A percentile compares a stretch with the other conserved stretches of the same genome.
These are phyloP conservation scores for Laticauda laticaudata DNA, from an alignment of 2,113 vertebrate species.

Conservation along the genomic window DNA sequence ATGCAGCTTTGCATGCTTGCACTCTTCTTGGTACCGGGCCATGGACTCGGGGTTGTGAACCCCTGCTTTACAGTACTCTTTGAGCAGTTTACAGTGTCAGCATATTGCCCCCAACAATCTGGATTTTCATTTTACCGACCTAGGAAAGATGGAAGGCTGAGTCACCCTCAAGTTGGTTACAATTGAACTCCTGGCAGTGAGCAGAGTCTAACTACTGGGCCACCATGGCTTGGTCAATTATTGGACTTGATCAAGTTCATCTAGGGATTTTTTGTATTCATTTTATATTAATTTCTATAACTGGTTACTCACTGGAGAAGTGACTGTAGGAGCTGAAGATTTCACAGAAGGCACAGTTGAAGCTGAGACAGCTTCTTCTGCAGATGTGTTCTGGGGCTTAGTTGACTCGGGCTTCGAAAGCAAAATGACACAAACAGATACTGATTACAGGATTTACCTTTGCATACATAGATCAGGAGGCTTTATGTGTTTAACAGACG, in stretches of 20 bases:
- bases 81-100: not conserved
- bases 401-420: conserved; percentile 24
- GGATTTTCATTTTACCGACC: not conserved
- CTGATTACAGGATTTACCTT: not conserved
- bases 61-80: not conserved
- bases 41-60: not conserved
- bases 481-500: not conserved
- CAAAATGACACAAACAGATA: not conserved
- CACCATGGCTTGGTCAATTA: not conserved
- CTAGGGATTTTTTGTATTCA: not conserved
- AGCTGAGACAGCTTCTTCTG: conserved; percentile 45
- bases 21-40: not conserved
- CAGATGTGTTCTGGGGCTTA: not conserved
- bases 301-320: conserved; percentile 56
- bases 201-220: not conserved
- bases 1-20: not conserved
- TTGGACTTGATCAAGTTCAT: fast-evolving
- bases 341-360: conserved; percentile 57
- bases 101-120: not conserved
- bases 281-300: not conserved
- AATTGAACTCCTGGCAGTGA: not conserved
- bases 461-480: not conserved
- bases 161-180: not conserved
- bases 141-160: not conserved
- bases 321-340: conserved; percentile 35